Evolutionary conservation across 2,888 invertebrate species (phyloP).

Genomic region (Eristalinus aeneus): DNA sequence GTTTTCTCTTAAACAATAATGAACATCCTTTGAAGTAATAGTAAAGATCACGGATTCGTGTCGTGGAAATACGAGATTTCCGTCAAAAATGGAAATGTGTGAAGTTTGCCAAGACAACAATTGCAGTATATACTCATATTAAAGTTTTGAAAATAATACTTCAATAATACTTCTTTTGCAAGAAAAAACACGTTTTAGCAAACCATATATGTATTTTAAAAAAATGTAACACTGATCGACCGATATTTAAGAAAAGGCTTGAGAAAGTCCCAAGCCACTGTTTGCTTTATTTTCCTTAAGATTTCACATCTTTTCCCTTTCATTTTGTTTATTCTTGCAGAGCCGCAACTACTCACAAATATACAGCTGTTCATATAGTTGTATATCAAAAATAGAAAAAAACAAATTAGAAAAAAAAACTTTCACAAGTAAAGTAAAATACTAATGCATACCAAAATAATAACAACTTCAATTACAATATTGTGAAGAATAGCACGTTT

Average conservation of each 20-base stretch:
- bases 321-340: background rate
- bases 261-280: background rate
- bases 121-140: background rate
- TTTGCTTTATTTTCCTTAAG: background rate
- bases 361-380: background rate
- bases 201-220: too few relatives aligned
- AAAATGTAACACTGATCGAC: too few relatives aligned
- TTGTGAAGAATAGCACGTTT: background rate
- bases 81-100: too few relatives aligned
- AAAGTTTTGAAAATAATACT: background rate
- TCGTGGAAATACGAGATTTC: too few relatives aligned
- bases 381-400: background rate
- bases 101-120: too few relatives aligned
- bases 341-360: background rate
- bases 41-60: too few relatives aligned
- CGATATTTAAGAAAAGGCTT: background rate
- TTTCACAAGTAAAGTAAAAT: conserved; percentile 54
- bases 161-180: too few relatives aligned
- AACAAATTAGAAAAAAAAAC: conserved; percentile 39
- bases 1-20: conserved; percentile 48
- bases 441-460: background rate
- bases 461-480: background rate
- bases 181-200: too few relatives aligned
- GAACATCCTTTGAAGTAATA: too few relatives aligned
- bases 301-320: background rate